phyloP scores from a whole-genome alignment of 2,113 vertebrate genomes.

The Crotalus tigris region DNA sequence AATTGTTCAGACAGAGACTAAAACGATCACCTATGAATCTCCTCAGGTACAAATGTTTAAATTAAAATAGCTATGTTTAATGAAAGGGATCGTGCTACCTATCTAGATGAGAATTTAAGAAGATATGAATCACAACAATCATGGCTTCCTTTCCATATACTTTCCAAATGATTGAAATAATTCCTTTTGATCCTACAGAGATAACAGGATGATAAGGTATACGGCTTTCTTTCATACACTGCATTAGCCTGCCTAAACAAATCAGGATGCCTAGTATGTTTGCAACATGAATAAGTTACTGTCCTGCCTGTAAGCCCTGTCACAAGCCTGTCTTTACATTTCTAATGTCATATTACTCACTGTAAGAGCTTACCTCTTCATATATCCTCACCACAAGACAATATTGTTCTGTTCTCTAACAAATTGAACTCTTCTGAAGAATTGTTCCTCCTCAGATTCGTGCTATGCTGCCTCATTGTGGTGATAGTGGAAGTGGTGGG shows the following conservation, averaged over 20 bases:
- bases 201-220: neutral
- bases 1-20: slow-evolving; percentile 99
- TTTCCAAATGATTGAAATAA: neutral
- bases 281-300: neutral
- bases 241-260: neutral
- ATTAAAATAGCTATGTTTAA: neutral
- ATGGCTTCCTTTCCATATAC: neutral
- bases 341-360: neutral
- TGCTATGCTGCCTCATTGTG: neutral
- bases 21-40: slow-evolving; percentile 98
- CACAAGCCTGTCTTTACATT: neutral
- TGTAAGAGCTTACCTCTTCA: neutral
- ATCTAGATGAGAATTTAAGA: neutral
- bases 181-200: neutral
- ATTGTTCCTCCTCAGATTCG: neutral
- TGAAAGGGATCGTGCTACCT: neutral
- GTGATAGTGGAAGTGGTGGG: neutral
- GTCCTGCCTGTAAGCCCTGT: neutral
- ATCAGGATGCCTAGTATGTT: neutral
- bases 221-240: neutral
- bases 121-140: neutral
- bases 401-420: neutral
- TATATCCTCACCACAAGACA: neutral
- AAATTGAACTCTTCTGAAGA: neutral
- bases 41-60: slow-evolving; percentile 80